These are phyloP conservation scores for Lutjanus erythropterus DNA, from an alignment of 2,113 vertebrate species.

Conservation along the genomic window DNA sequence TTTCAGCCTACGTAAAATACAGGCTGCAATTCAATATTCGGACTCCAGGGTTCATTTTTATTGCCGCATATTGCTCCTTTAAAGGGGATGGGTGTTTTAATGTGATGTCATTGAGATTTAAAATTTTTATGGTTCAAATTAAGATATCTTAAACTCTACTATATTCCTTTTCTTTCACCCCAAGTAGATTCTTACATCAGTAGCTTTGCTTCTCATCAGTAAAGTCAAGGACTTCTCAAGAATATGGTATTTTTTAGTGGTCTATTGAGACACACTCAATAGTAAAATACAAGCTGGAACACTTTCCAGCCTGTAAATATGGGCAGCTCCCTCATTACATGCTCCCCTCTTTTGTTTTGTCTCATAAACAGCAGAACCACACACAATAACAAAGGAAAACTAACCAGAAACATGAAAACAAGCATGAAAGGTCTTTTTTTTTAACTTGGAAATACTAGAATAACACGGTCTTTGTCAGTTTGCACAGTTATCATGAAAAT, in stretches of 20 bases:
- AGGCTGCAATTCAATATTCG: too few relatives aligned
- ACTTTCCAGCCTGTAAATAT: constrained; percentile 3
- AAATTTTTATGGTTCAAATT: too few relatives aligned
- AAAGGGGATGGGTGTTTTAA: too few relatives aligned
- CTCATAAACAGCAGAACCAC: constrained; percentile 2
- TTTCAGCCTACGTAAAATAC: too few relatives aligned
- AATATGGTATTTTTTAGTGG: constrained; percentile 1
- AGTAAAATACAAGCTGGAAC: not conserved
- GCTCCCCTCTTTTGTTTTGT: not conserved
- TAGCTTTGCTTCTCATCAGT: not conserved
- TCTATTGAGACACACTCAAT: not conserved
- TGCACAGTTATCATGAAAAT: not conserved
- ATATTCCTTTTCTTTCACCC: too few relatives aligned
- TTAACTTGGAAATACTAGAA: not conserved
- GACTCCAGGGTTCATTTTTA: too few relatives aligned
- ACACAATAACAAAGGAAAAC: not conserved
- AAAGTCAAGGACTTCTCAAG: not conserved
- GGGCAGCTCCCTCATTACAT: not conserved
- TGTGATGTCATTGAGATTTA: too few relatives aligned
- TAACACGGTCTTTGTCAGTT: not conserved
- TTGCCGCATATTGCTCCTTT: too few relatives aligned
- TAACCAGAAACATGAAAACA: not conserved
- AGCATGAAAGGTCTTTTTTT: not conserved
- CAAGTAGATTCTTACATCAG: not conserved
- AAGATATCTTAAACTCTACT: too few relatives aligned